These are phyloP conservation scores for Palloptera scutellata DNA, from an alignment of 2,888 invertebrate genomes.

Conservation along the genomic window DNA sequence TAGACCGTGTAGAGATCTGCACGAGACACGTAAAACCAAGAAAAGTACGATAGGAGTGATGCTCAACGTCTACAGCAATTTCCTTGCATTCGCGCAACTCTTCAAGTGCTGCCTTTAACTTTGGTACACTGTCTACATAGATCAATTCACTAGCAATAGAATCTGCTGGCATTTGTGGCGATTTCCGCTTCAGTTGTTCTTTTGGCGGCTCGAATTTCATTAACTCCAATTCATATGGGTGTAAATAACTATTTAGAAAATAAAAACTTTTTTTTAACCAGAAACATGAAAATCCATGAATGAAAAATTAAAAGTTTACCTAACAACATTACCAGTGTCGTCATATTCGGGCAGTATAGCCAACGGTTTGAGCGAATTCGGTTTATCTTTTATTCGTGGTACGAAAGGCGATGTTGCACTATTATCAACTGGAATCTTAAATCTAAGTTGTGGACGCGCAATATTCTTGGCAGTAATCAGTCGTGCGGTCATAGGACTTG, in stretches of 20 bases:
- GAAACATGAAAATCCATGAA: neutral
- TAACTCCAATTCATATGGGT: conserved; percentile 89
- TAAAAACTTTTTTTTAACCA: conserved; percentile 39
- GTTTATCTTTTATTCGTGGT: conserved; percentile 86
- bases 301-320: conserved; percentile 61
- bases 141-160: conserved; percentile 73
- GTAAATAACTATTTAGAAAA: conserved; percentile 71
- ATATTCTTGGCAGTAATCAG: conserved; percentile 77
- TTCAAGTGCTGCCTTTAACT: conserved; percentile 72
- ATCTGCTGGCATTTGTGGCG: conserved; percentile 63
- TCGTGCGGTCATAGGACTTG: conserved; percentile 48
- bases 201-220: conserved; percentile 73
- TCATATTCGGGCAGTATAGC: conserved; percentile 76
- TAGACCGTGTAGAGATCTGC: conserved; percentile 84
- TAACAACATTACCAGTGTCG: conserved; percentile 69
- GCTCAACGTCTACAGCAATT: conserved; percentile 91
- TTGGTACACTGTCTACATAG: conserved; percentile 72
- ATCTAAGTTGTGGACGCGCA: conserved; percentile 82
- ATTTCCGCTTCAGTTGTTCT: conserved; percentile 65
- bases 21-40: conserved; percentile 95
- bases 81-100: conserved; percentile 74
- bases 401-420: conserved; percentile 76
- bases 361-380: conserved; percentile 84
- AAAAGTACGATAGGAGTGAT: conserved; percentile 91
- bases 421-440: conserved; percentile 87